These are phyloP conservation scores for Pterostichus niger DNA, from an alignment of 2,888 invertebrate genomes.

Conservation along the genomic window DNA sequence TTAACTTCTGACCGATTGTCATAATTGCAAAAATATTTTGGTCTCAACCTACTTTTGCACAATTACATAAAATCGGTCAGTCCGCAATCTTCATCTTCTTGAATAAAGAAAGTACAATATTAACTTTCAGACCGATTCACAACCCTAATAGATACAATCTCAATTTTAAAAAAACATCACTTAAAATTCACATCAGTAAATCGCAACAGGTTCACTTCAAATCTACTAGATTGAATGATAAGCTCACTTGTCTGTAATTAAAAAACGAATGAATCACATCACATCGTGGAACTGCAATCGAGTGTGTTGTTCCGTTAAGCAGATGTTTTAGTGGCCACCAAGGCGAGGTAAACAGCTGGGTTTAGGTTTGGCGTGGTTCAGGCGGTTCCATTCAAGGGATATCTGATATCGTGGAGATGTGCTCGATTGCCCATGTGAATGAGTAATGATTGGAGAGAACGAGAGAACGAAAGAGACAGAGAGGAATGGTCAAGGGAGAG, in stretches of 20 bases:
- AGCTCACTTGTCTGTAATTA: conserved; percentile 19
- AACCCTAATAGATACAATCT: conserved; percentile 29
- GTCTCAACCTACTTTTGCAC: conserved; percentile 39
- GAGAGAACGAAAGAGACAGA: neutral
- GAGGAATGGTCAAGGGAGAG: neutral
- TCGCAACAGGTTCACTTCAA: conserved; percentile 18
- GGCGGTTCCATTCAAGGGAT: conserved; percentile 40
- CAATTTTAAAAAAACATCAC: conserved; percentile 13
- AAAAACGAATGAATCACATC: conserved; percentile 43
- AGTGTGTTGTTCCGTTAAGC: conserved; percentile 40
- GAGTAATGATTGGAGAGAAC: neutral
- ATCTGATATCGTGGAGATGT: conserved; percentile 36
- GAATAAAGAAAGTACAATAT: conserved; percentile 25
- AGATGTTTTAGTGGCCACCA: conserved; percentile 37
- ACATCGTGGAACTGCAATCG: neutral
- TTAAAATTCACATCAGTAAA: conserved; percentile 4
- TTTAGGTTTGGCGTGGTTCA: neutral
- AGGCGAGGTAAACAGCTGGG: conserved; percentile 31
- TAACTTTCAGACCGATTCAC: conserved; percentile 11
- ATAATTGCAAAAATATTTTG: conserved; percentile 48
- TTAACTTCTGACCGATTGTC: conserved; percentile 40
- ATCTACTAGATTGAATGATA: neutral
- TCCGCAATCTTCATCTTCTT: neutral
- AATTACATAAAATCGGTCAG: conserved; percentile 46
- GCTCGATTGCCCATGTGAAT: conserved; percentile 6